Conservation (phyloP, 1,140 invertebrate species). For the Thalassaphorura encarpata region DNA sequence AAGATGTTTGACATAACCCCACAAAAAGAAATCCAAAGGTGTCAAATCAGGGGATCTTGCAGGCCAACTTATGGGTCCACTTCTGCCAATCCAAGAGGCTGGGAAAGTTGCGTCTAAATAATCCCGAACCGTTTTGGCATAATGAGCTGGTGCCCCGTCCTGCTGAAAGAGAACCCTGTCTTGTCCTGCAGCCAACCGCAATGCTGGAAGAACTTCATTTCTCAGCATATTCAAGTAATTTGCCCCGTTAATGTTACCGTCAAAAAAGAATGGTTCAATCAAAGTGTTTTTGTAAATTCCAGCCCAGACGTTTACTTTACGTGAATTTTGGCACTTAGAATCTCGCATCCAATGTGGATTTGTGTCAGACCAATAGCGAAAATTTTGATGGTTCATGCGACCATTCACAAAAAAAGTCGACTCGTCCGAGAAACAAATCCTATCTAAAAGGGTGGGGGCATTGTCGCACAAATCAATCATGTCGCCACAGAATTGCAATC, state of each 20-base stretch:
- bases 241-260: slow-evolving; percentile 3
- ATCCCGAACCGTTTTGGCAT: slow-evolving; percentile 15
- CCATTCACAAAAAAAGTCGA: slow-evolving; percentile 1
- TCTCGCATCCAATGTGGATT: slow-evolving; percentile 3
- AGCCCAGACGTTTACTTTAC: slow-evolving; percentile 13
- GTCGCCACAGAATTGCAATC: slow-evolving; percentile 1
- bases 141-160: slow-evolving; percentile 23
- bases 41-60: slow-evolving; percentile 39
- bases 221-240: slow-evolving; percentile 11
- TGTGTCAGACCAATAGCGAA: background rate
- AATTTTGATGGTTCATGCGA: slow-evolving; percentile 3
- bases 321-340: background rate
- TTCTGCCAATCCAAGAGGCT: slow-evolving; percentile 37
- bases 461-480: background rate
- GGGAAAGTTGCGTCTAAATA: slow-evolving; percentile 34
- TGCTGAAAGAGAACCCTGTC: slow-evolving; percentile 7
- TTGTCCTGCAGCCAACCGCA: background rate
- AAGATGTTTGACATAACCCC: slow-evolving; percentile 35
- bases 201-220: slow-evolving; percentile 6
- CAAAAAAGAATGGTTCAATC: slow-evolving; percentile 24
- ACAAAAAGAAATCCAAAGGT: slow-evolving; percentile 39
- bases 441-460: background rate
- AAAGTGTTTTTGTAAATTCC: background rate
- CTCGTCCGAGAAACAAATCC: slow-evolving; percentile 2
- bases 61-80: slow-evolving; percentile 37